These are phyloP conservation scores for Heterodera carotae DNA, from an alignment of 1,140 invertebrate species.

Conservation along the genomic window DNA sequence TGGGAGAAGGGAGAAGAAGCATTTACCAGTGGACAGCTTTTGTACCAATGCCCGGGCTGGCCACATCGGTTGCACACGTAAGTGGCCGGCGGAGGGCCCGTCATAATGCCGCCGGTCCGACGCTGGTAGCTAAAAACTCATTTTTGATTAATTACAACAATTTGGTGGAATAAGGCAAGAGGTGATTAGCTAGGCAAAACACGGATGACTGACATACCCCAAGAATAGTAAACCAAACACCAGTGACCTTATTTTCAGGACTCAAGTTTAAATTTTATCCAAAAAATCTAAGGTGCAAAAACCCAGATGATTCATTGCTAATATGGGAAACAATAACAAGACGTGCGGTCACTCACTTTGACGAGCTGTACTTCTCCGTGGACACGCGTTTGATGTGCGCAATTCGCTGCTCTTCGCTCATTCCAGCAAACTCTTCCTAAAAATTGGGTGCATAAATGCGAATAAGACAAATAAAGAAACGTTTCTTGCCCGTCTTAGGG, in stretches of 20 bases:
- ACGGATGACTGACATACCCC: background rate
- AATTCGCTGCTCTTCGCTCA: constrained; percentile 95
- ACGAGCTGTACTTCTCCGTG: constrained; percentile 91
- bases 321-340: too few relatives aligned
- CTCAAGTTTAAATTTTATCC: constrained; percentile 23
- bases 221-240: too few relatives aligned
- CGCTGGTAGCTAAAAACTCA: constrained; percentile 49
- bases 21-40: constrained; percentile 81
- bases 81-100: constrained; percentile 82
- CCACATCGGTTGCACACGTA: constrained; percentile 91
- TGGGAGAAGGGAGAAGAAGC: constrained; percentile 16
- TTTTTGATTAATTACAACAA: background rate
- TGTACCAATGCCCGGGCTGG: constrained; percentile 90
- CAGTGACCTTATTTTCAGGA: background rate
- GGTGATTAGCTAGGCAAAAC: too few relatives aligned
- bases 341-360: constrained; percentile 81
- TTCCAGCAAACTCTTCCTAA: constrained; percentile 79
- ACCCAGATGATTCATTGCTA: too few relatives aligned
- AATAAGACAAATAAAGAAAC: background rate
- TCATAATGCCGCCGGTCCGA: constrained; percentile 66
- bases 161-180: too few relatives aligned
- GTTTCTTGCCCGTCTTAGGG: constrained; percentile 16
- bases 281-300: too few relatives aligned
- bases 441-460: constrained; percentile 19
- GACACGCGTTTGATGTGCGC: constrained; percentile 94